Base-by-base conservation (phyloP, 2,797 vertebrate species). In the Chelon auratus region DNA sequence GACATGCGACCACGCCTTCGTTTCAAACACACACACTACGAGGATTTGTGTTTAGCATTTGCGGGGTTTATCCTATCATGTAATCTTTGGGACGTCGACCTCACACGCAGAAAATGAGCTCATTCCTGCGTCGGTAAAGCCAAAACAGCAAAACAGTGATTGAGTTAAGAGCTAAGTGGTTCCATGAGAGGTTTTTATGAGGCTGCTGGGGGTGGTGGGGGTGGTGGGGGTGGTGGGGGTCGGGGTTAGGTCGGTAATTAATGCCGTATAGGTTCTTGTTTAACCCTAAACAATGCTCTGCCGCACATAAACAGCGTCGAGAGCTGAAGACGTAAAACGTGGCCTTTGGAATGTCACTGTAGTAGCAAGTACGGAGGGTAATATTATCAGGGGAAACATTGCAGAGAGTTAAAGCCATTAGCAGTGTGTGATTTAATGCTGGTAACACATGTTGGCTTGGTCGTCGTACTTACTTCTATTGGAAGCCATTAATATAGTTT, bases 241-340 rank as follows among this genome's bases (percentile, higher is more conserved):
- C 1, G 37, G 42, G 42, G 70, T 48, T 1, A 42, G 45, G 54
- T n/a, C 45, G 43, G n/a, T 77, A 70, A 83, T 82, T 62, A 56
- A 62, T 2, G 62, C 43, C 8, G 50, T 70, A 37, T 68, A 78
- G 58, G 12, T 14, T 70, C 53, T 61, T 90, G 86, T 92, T 91
- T 89, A 66, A 43, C 89, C 80, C 60, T 45, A 89, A 91, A 92
- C 87, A 91, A 39, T 14, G 54, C 22, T 62, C 36, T 57, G 72
- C 14, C 9, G 24, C 17, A 64, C 62, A 61, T 77, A 86, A 91
- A 90, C 82, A 90, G 24, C 2, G 1, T 40, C 59, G 53, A 67
- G 5, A 59, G 39, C 40, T 22, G 57, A 17, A 47, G 39, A 75
- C 20, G 24, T 55, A 68, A 53, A 78, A 78, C 33, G 42, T 66